A percentile compares a stretch with the other conserved stretches of the same genome.
Conservation (phyloP, 1,140 invertebrate genomes). For the Xylocopa sonorina region DNA sequence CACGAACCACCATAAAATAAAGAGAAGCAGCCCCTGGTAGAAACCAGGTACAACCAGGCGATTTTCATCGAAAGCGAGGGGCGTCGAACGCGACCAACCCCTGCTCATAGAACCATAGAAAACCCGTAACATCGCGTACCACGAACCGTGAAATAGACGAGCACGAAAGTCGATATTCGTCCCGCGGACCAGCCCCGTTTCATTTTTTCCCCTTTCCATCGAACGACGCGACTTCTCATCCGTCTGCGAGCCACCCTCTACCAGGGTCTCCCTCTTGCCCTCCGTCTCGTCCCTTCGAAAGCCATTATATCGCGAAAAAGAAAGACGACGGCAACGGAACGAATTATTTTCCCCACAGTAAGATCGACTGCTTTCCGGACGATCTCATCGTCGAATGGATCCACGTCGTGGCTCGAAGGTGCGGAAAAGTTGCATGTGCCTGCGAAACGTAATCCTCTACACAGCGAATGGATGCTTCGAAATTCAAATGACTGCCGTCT, state of each 20-base stretch:
- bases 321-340: neutral
- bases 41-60: neutral
- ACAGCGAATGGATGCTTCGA: constrained; percentile 16
- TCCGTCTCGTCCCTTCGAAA: neutral
- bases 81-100: constrained; percentile 2
- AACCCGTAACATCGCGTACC: constrained; percentile 23
- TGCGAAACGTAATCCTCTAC: constrained; percentile 49
- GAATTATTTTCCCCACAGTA: constrained; percentile 47
- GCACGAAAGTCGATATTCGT: constrained; percentile 36
- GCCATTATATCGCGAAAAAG: constrained; percentile 35
- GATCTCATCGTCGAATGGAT: constrained; percentile 56
- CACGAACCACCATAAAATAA: constrained; percentile 8
- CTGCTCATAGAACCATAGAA: neutral
- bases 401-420: constrained; percentile 7
- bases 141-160: constrained; percentile 53
- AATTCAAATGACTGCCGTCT: constrained; percentile 38
- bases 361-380: constrained; percentile 42
- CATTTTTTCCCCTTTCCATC: neutral
- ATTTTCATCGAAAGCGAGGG: constrained; percentile 33
- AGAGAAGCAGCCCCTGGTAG: neutral
- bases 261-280: neutral
- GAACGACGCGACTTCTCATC: constrained; percentile 28
- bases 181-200: constrained; percentile 14
- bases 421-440: constrained; percentile 43
- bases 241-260: neutral